Evolutionary conservation across 2,888 invertebrate genomes (phyloP), one percentile per base, ranked within the genome.

Genomic region (Orthosia cruda): DNA sequence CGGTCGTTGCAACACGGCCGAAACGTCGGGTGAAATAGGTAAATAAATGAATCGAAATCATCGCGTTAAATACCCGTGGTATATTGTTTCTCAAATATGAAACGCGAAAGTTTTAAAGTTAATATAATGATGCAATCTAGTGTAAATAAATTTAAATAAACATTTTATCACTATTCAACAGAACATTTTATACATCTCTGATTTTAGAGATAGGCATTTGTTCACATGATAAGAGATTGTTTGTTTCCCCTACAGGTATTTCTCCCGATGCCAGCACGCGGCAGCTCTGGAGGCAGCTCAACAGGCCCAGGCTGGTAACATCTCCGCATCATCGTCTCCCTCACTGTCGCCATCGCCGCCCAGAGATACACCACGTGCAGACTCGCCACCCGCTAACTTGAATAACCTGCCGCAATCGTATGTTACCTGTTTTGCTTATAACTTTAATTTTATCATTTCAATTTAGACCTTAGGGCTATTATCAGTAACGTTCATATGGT

Each of bases 211-310:
- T 59, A 66, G 4, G 15, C 32, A 40, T 40, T 1, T 40, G 13
- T 5, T 50, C 20, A 45, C n/a, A 40, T 61, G 26, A 57, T 71
- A 64, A 54, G 54, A 58, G 55, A 20, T 54, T 7, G 2, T 15
- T 57, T 58, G 49, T 71, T 54, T 74, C 40, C 70, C 50, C 50
- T 88, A 13, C 80, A 95, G 95, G 93, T 93, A 96, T 90, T 92
- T 94, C 91, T 92, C 95, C 3, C 92, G 92, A 3, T 95, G 95
- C 91, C 85, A 93, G 85, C 90, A 94, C 88, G 95, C 94, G 89
- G 93, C 94, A 93, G 92, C 91, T 89, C 92, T 94, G 40, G 93
- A 94, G 71, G 93, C 89, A 71, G 85, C 88, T 66, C 91, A 86
- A 74, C 87, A 84, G 49, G 81, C 71, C 26, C 76, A 83, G 45